Evolutionary conservation across 37 sponge, comb jelly and placozoan genomes (phyloP).

Genomic region (Mnemiopsis leidyi): DNA sequence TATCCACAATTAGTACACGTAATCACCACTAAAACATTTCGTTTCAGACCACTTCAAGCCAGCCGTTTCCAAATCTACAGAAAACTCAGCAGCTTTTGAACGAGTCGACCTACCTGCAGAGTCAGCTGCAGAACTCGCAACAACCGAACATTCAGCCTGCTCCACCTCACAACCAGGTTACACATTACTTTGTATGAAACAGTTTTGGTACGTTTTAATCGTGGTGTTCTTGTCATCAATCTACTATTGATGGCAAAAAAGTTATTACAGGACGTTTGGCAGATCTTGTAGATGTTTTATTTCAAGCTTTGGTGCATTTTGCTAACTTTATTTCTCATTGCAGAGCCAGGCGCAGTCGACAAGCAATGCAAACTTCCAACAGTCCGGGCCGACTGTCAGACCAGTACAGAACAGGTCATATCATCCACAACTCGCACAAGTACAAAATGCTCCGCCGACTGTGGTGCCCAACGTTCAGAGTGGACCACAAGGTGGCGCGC

Average conservation of each 20-base stretch:
- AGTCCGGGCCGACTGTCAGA: background rate
- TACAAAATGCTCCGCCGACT: background rate
- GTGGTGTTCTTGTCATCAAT: background rate
- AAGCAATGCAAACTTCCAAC: background rate
- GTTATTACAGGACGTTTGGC: too few species aligned
- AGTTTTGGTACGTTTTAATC: too few species aligned
- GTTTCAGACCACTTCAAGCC: background rate
- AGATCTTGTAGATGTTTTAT: too few species aligned
- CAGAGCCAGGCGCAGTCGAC: background rate
- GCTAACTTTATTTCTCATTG: background rate
- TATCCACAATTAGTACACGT: too few species aligned
- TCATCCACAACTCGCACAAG: background rate
- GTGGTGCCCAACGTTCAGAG: background rate
- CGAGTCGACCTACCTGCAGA: conserved; percentile 28
- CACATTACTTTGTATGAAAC: too few species aligned
- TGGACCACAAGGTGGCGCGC: background rate
- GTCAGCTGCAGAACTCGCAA: background rate
- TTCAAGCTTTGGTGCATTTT: too few species aligned
- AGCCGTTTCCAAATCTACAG: background rate
- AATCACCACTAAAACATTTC: too few species aligned
- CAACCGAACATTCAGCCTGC: background rate
- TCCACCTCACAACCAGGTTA: background rate
- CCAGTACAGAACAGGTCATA: background rate
- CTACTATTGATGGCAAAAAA: too few species aligned
- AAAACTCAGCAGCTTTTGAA: conserved; percentile 19